A percentile compares a stretch with the other conserved stretches of the same genome.
These are phyloP conservation scores for Chrysemys picta DNA, from an alignment of 2,113 vertebrate species.

Conservation along the genomic window DNA sequence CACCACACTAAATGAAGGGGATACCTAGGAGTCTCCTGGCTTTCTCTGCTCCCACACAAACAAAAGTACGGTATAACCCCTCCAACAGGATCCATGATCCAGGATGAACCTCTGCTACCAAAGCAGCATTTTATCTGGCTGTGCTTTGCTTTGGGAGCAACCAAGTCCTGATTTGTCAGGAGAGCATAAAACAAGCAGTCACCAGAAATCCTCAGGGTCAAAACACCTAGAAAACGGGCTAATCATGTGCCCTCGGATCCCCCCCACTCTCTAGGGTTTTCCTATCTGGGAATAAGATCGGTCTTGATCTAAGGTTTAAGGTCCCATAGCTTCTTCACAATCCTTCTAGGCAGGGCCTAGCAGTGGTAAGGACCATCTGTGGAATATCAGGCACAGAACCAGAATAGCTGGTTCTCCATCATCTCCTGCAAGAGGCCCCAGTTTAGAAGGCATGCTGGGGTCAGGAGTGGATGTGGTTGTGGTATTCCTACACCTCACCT, in stretches of 20 bases:
- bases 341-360: background rate
- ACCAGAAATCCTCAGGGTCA: background rate
- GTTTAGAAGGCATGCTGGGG: background rate
- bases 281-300: background rate
- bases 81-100: background rate
- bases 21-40: background rate
- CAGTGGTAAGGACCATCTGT: background rate
- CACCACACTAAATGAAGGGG: background rate
- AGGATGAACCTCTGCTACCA: background rate
- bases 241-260: background rate
- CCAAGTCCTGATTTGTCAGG: background rate
- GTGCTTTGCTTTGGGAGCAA: background rate
- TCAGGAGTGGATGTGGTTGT: background rate
- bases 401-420: background rate
- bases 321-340: background rate
- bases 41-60: background rate
- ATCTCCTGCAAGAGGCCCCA: background rate
- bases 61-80: background rate
- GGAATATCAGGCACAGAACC: background rate
- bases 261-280: background rate
- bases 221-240: background rate
- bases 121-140: background rate
- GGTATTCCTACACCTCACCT: background rate
- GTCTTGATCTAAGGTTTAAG: background rate
- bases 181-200: background rate